Conservation (phyloP, 2,113 vertebrate species). For the Siniperca chuatsi region DNA sequence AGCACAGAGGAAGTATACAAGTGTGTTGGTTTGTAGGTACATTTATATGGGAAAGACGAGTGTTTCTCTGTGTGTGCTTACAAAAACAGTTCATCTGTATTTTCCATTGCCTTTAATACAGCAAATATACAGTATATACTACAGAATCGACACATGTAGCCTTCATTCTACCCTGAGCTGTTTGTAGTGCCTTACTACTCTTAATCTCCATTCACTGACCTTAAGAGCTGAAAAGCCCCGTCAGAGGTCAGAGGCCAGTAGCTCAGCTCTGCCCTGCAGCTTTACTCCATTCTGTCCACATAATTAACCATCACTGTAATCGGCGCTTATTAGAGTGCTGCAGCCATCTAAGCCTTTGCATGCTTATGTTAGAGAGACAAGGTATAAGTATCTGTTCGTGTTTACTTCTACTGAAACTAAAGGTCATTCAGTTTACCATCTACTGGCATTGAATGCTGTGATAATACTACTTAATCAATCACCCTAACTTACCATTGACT, state of each 20-base stretch:
- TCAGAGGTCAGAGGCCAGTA: slow-evolving; percentile 62
- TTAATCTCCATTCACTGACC: slow-evolving; percentile 64
- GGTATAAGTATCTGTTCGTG: not conserved
- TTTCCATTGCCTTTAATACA: not conserved
- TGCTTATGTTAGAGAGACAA: slow-evolving; percentile 6
- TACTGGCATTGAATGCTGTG: not conserved
- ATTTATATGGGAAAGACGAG: not conserved
- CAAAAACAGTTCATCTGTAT: not conserved
- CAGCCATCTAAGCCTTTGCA: slow-evolving; percentile 29
- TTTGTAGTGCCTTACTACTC: slow-evolving; percentile 50
- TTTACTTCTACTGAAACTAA: slow-evolving; percentile 4
- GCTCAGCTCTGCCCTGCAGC: slow-evolving; percentile 56
- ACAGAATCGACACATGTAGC: not conserved
- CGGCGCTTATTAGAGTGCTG: slow-evolving; percentile 55
- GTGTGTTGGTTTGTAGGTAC: not conserved
- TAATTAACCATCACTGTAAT: slow-evolving; percentile 74
- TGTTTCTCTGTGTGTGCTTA: not conserved
- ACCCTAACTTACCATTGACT: too few relatives aligned
- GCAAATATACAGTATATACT: too few relatives aligned
- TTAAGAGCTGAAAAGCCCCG: slow-evolving; percentile 52
- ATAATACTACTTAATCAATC: not conserved
- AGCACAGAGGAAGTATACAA: not conserved
- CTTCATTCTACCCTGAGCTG: not conserved
- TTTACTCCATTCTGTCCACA: slow-evolving; percentile 65
- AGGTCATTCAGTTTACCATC: not conserved